phyloP scores from a whole-genome alignment of 2,113 vertebrate species.

The Ellobius talpinus region DNA sequence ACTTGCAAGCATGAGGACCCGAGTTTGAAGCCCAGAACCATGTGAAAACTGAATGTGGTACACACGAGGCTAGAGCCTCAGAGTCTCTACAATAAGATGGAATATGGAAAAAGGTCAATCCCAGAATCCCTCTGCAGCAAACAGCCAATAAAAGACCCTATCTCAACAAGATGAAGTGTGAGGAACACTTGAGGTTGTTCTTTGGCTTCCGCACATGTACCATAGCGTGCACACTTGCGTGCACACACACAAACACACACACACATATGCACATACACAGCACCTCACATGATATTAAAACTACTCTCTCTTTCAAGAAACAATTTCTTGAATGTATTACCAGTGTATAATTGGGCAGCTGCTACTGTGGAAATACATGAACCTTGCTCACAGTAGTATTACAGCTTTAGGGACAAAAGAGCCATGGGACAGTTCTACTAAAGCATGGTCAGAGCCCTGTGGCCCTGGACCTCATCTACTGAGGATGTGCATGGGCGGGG shows the following conservation, averaged over 20 bases:
- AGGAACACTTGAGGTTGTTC: neutral
- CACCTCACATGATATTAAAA: neutral
- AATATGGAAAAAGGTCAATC: neutral
- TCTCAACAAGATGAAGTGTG: neutral
- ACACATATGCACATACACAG: neutral
- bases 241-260: neutral
- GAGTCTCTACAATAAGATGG: neutral
- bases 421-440: neutral
- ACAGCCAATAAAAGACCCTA: neutral
- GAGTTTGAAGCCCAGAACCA: neutral
- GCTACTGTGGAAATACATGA: neutral
- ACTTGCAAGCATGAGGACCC: neutral
- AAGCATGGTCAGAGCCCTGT: neutral
- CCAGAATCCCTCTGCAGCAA: neutral
- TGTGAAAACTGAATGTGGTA: neutral
- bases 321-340: neutral
- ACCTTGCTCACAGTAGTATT: neutral
- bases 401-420: neutral
- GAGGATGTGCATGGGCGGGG: no score
- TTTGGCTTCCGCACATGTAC: neutral
- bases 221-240: neutral
- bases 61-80: neutral
- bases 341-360: neutral
- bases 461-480: neutral
- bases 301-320: slow-evolving; percentile 33